phyloP scores from a whole-genome alignment of 2,797 vertebrate species.

The Menidia menidia region DNA sequence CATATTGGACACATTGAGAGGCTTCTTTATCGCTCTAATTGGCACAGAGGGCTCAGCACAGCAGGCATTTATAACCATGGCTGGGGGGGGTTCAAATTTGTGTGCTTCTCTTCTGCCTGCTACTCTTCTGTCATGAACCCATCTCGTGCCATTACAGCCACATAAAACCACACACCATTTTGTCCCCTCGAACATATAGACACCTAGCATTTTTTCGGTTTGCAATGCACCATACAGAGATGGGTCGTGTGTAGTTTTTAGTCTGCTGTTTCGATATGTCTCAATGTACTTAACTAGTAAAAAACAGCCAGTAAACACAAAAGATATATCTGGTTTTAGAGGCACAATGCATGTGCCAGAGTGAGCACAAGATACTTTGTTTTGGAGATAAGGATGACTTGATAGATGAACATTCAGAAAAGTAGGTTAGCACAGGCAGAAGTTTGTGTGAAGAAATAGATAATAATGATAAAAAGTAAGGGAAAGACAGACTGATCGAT shows the following conservation, averaged over 20 bases:
- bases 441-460: neutral
- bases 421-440: neutral
- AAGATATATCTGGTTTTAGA: conserved; percentile 5
- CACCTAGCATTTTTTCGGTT: conserved; percentile 3
- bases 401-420: neutral
- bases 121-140: conserved; percentile 12
- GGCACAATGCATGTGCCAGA: neutral
- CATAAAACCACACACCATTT: neutral
- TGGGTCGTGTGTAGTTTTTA: conserved; percentile 35
- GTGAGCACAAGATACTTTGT: neutral
- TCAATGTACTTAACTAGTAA: too few species aligned
- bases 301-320: neutral
- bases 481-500: neutral
- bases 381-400: too few species aligned
- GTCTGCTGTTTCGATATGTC: too few species aligned
- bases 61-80: conserved; percentile 60
- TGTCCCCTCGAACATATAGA: neutral
- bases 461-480: too few species aligned
- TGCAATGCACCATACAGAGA: conserved; percentile 33
- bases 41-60: conserved; percentile 60
- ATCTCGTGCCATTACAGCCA: conserved; percentile 16
- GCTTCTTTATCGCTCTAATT: conserved; percentile 68
- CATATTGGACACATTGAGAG: conserved; percentile 22
- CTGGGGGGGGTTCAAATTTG: conserved; percentile 58
- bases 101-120: conserved; percentile 27